Evolutionary conservation across 1,140 invertebrate species (phyloP).

Genomic region (Bradynema listronoti): DNA sequence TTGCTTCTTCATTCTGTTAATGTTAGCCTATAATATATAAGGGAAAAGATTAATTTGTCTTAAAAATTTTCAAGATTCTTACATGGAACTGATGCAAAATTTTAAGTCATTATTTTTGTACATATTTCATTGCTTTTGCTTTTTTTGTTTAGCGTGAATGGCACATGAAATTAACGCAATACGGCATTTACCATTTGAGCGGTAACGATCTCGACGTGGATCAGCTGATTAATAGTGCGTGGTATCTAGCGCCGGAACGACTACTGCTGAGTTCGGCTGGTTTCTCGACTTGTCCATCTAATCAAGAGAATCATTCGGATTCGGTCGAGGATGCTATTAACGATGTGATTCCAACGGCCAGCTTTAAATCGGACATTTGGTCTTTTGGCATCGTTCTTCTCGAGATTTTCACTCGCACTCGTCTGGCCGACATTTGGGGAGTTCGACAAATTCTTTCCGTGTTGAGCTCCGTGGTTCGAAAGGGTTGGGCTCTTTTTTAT

Average conservation of each 20-base stretch:
- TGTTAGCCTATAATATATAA: no score
- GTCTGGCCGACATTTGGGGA: constrained; percentile 30
- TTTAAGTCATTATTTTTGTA: no score
- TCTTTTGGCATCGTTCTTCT: constrained; percentile 34
- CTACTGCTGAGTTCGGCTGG: constrained; percentile 10
- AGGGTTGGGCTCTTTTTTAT: constrained; percentile 10
- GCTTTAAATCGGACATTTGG: constrained; percentile 38
- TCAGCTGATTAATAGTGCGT: constrained; percentile 24
- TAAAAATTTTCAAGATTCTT: no score
- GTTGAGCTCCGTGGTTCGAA: constrained; percentile 14
- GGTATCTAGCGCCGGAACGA: constrained; percentile 38
- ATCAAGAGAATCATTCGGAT: constrained; percentile 5
- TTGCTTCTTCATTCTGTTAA: constrained; percentile 41
- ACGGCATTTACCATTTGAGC: constrained; percentile 23
- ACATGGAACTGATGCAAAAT: no score
- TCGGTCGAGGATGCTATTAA: constrained; percentile 8
- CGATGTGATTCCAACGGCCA: constrained; percentile 10
- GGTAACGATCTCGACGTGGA: constrained; percentile 15
- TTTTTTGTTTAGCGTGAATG: no score
- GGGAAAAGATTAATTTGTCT: no score
- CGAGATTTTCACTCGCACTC: constrained; percentile 23
- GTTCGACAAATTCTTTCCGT: constrained; percentile 36
- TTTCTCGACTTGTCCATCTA: no score
- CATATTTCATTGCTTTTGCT: no score
- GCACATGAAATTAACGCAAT: constrained; percentile 16